A percentile compares a stretch with the other conserved stretches of the same genome.
Conservation (phyloP, 1,140 invertebrate species). For the Asbolus verrucosus region DNA sequence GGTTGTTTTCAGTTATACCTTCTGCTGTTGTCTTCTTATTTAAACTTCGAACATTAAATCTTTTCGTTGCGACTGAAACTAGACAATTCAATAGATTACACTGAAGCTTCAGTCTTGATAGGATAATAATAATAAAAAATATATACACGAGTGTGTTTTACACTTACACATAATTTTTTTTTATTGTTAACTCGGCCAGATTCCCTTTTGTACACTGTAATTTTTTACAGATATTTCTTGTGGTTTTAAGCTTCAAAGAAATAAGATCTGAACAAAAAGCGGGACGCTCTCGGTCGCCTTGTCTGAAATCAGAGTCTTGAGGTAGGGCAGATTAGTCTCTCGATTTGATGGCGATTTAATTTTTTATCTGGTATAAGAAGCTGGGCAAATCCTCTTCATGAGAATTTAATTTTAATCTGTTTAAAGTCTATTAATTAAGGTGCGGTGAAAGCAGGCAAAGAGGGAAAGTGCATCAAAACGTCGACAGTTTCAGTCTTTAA, state of each 20-base stretch:
- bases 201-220: background rate
- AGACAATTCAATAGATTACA: background rate
- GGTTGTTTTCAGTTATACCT: conserved; percentile 21
- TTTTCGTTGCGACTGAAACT: background rate
- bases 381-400: background rate
- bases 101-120: too few relatives aligned
- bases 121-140: too few relatives aligned
- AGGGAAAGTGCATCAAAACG: background rate
- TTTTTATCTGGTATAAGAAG: too few relatives aligned
- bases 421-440: background rate
- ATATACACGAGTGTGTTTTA: too few relatives aligned
- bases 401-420: background rate
- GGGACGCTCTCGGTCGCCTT: background rate
- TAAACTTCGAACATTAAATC: conserved; percentile 18
- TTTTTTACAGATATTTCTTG: background rate
- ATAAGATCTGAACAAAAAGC: background rate
- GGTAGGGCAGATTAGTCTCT: conserved; percentile 5
- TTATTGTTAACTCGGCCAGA: background rate
- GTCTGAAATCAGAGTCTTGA: background rate
- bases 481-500: background rate
- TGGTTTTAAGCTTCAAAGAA: too few relatives aligned
- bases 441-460: too few relatives aligned
- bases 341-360: background rate
- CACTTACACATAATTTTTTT: too few relatives aligned
- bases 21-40: conserved; percentile 4